These are phyloP conservation scores for Cephalotes varians DNA, from an alignment of 2,888 invertebrate species.

Conservation along the genomic window DNA sequence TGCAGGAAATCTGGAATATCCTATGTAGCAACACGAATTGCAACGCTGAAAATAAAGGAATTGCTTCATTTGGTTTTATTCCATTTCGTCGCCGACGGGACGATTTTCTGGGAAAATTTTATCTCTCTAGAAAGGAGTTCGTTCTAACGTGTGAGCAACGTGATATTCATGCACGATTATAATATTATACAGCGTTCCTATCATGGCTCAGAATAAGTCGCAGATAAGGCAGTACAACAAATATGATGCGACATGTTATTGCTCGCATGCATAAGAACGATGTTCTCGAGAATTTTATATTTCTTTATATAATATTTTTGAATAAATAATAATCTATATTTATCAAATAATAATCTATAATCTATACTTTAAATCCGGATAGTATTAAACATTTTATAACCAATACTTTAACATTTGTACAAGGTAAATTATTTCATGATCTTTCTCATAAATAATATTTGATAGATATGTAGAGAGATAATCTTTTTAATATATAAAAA, in stretches of 20 bases:
- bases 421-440: not conserved
- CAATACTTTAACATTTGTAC: not conserved
- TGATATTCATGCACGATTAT: conserved; percentile 61
- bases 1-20: not conserved
- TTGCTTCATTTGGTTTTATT: conserved; percentile 39
- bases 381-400: not conserved
- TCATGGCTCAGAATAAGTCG: conserved; percentile 54
- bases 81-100: conserved; percentile 19
- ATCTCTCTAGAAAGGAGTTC: conserved; percentile 13
- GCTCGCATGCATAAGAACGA: conserved; percentile 39
- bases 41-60: conserved; percentile 10
- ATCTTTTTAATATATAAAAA: not conserved
- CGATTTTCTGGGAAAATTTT: conserved; percentile 44
- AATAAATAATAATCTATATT: not conserved
- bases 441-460: not conserved
- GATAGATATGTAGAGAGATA: not conserved
- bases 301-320: not conserved
- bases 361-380: not conserved
- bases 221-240: conserved; percentile 60
- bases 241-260: conserved; percentile 59
- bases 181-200: conserved; percentile 58
- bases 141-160: conserved; percentile 45
- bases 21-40: not conserved
- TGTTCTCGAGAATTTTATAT: conserved; percentile 44
- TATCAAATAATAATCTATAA: conserved; percentile 1